phyloP scores from a whole-genome alignment of 2,888 invertebrate genomes.

The Resseliella maxima region DNA sequence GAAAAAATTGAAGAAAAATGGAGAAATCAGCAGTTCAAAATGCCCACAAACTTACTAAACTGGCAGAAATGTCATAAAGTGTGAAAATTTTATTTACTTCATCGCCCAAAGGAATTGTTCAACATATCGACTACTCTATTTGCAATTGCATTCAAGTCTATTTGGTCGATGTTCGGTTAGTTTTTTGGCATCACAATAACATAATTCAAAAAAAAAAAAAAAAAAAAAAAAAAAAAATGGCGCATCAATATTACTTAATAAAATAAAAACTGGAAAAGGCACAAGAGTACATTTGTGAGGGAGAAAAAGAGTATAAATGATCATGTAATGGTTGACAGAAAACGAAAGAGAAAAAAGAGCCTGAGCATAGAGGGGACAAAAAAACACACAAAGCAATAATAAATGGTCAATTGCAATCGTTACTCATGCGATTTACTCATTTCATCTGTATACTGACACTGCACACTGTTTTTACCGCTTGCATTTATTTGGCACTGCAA shows the following conservation, averaged over 20 bases:
- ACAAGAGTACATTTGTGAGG: too few species aligned
- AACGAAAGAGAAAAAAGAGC: not conserved
- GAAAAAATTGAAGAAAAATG: not conserved
- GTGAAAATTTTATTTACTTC: slow-evolving; percentile 40
- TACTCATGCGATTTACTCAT: slow-evolving; percentile 11
- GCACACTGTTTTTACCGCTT: not conserved
- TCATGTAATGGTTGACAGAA: too few species aligned
- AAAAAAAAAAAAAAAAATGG: not conserved
- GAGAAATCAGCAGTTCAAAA: not conserved
- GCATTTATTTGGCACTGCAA: not conserved
- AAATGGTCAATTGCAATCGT: slow-evolving; percentile 28
- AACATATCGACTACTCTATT: not conserved
- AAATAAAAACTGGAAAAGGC: not conserved
- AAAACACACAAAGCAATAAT: too few species aligned
- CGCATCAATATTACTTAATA: slow-evolving; percentile 48
- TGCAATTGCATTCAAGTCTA: slow-evolving; percentile 1
- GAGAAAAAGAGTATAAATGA: too few species aligned
- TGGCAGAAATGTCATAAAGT: slow-evolving; percentile 39
- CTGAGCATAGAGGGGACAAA: not conserved
- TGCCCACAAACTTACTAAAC: not conserved
- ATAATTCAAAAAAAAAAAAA: not conserved
- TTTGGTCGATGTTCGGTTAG: not conserved
- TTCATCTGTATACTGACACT: not conserved
- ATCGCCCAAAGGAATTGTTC: slow-evolving; percentile 13
- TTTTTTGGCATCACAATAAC: slow-evolving; percentile 7